Evolutionary conservation across 2,888 invertebrate genomes (phyloP), one percentile per base, ranked within the genome.

Genomic region (Diploptera punctata): DNA sequence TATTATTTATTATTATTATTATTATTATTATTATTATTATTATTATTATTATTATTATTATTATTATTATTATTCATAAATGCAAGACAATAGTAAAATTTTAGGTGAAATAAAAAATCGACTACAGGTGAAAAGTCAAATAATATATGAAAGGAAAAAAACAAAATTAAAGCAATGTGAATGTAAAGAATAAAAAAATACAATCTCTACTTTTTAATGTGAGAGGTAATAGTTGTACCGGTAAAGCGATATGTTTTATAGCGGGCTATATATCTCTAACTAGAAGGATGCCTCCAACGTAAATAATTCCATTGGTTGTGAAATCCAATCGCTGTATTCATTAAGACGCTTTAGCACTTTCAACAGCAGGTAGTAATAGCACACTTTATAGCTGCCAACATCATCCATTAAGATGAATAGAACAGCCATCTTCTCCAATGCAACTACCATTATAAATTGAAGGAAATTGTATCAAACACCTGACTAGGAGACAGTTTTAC

Each of bases 251-350:
- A n/a, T n/a, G n/a, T n/a, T 57, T 57, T 57, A 57, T 57, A 57
- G 29, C n/a, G 57, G 29, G 57, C 57, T 57, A 57, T 57, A 57
- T 31, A 57, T 57, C 57, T 57, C 26, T 16, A 57, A 29, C 57
- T 9, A 16, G 29, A 2, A 29, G 29, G n/a, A n/a, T 26, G 57
- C 29, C 52, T n/a, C 4, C 26, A 57, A 29, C 57, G 57, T 57
- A 57, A 57, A 31, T 57, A 57, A 57, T 57, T 57, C 29, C 29
- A 57, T 57, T 57, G 57, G 57, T 57, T 57, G 57, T 57, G 57
- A 57, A 57, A 57, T 57, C 57, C 57, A 57, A 57, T 57, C 57
- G 31, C n/a, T 31, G 57, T 57, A 57, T 57, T 57, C 57, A 57
- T 57, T 57, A 57, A 13, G 54, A 26, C 16, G 54, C 54, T 10